These are phyloP conservation scores for Triplophysa rosa DNA, from an alignment of 2,113 vertebrate species.

Conservation along the genomic window DNA sequence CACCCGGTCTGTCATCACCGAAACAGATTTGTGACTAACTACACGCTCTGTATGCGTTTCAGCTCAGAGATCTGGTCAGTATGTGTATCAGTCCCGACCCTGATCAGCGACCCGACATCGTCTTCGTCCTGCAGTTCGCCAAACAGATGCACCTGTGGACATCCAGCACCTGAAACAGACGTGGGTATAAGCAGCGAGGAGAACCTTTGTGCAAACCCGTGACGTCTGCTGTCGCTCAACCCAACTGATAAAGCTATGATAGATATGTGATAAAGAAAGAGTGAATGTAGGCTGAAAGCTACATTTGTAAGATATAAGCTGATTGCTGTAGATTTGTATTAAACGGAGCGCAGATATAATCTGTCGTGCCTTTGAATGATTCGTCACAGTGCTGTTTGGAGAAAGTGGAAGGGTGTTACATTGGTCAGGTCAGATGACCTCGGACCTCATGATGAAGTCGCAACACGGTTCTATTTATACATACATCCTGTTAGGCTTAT, in stretches of 20 bases:
- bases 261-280: not conserved
- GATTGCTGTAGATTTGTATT: slow-evolving; percentile 15
- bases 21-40: not conserved
- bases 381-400: slow-evolving; percentile 8
- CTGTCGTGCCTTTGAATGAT: not conserved
- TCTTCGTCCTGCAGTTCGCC: slow-evolving; percentile 82
- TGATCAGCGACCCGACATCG: slow-evolving; percentile 78
- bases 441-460: slow-evolving; percentile 8
- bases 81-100: slow-evolving; percentile 86
- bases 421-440: slow-evolving; percentile 9
- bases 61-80: slow-evolving; percentile 85
- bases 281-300: not conserved
- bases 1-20: not conserved
- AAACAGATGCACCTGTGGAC: slow-evolving; percentile 86
- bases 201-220: not conserved
- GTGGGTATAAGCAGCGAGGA: not conserved
- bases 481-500: not conserved
- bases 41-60: not conserved
- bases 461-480: slow-evolving; percentile 12
- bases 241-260: not conserved
- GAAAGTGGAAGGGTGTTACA: not conserved
- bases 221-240: not conserved
- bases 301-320: not conserved
- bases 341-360: not conserved
- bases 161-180: slow-evolving; percentile 76